Conservation (phyloP, 2,888 invertebrate genomes). For the Erynnis tages region DNA sequence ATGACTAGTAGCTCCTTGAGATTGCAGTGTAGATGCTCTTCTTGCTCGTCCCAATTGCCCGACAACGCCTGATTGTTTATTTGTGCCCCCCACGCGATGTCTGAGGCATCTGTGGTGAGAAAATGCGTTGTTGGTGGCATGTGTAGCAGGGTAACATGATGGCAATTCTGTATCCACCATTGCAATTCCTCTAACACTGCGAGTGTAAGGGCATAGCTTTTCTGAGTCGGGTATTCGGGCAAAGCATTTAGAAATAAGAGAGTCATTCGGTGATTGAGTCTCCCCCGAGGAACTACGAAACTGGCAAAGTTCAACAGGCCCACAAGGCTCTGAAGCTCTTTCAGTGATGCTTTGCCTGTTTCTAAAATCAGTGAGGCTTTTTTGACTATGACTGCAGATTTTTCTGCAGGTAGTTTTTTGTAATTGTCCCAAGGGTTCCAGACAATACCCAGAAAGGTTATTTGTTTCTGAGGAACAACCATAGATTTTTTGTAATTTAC, state of each 20-base stretch:
- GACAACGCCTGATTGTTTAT: slow-evolving; percentile 3
- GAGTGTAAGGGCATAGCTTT: not conserved
- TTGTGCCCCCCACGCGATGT: slow-evolving; percentile 26
- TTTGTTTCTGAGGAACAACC: slow-evolving; percentile 4
- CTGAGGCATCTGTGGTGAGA: slow-evolving; percentile 30
- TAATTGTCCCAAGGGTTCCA: slow-evolving; percentile 8
- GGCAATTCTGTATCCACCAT: slow-evolving; percentile 30
- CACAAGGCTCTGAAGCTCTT: slow-evolving; percentile 20
- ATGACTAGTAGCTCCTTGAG: slow-evolving; percentile 23
- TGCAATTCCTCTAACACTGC: not conserved
- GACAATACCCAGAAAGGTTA: slow-evolving; percentile 2
- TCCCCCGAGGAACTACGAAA: slow-evolving; percentile 26
- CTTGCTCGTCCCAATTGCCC: not conserved
- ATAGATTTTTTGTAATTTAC: slow-evolving; percentile 25
- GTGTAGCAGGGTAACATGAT: slow-evolving; percentile 7
- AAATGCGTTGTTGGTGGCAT: slow-evolving; percentile 13
- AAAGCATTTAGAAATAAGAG: not conserved
- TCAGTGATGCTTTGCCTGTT: not conserved
- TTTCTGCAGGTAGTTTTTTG: slow-evolving; percentile 6
- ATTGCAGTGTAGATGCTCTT: slow-evolving; percentile 12
- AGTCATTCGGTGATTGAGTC: slow-evolving; percentile 23
- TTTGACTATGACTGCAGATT: not conserved
- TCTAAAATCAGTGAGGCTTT: not conserved
- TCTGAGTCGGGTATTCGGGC: not conserved
- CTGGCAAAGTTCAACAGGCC: slow-evolving; percentile 32